phyloP scores from a whole-genome alignment of 2,113 vertebrate species.

The Phodopus roborovskii region DNA sequence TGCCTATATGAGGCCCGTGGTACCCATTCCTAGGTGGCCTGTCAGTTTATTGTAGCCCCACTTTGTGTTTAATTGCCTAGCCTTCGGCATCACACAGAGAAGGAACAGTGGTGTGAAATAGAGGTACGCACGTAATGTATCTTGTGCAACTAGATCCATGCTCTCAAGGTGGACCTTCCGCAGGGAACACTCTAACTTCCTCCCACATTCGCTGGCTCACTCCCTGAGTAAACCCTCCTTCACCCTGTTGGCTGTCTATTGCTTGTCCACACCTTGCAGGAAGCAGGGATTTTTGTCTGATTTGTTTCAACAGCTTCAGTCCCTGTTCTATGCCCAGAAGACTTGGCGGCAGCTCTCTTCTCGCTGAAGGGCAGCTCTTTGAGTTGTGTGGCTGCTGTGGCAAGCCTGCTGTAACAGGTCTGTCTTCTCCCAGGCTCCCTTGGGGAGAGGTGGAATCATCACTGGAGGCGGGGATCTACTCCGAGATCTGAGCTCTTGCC shows the following conservation, averaged over 20 bases:
- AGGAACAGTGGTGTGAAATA: not conserved
- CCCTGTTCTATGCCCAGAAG: not conserved
- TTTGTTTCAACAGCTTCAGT: not conserved
- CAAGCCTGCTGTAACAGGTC: too few relatives aligned
- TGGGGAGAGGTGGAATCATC: not conserved
- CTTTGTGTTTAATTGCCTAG: not conserved
- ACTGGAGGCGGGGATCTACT: not conserved
- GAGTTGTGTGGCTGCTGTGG: too few relatives aligned
- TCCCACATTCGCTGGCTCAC: not conserved
- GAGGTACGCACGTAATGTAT: too few relatives aligned
- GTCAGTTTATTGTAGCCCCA: not conserved
- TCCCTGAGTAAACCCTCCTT: rapidly evolving
- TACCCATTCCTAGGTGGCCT: not conserved
- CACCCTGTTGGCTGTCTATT: too few relatives aligned
- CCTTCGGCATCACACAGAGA: rapidly evolving
- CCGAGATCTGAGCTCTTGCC: not conserved
- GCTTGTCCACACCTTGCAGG: not conserved
- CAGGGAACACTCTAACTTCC: not conserved
- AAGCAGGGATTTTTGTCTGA: not conserved
- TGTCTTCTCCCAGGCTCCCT: not conserved
- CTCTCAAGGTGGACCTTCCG: not conserved
- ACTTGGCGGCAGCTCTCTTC: not conserved
- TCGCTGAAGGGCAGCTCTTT: too few relatives aligned
- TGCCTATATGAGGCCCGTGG: not conserved
- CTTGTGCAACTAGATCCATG: not conserved